A percentile compares a stretch with the other conserved stretches of the same genome.
Evolutionary conservation across 2,888 invertebrate species (phyloP).

Genomic region (Ochropleura leucogaster): DNA sequence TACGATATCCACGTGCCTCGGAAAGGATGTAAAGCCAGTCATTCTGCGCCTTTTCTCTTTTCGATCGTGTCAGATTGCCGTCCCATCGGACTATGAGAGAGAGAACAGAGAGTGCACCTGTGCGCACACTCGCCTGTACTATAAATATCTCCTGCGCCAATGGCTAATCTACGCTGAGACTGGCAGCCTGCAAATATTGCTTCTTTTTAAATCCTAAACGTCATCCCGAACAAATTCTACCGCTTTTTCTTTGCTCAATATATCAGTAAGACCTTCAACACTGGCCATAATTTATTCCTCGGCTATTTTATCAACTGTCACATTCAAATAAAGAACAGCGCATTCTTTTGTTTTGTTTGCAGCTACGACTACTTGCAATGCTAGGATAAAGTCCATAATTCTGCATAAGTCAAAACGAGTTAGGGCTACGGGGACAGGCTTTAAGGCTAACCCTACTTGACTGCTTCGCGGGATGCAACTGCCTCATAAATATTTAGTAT

Average conservation of each 20-base stretch:
- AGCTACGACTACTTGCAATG: neutral
- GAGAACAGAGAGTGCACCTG: too few species aligned
- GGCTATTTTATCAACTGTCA: neutral
- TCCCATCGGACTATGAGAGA: too few species aligned
- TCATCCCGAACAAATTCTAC: neutral
- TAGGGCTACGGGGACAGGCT: constrained; percentile 12
- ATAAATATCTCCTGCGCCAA: too few species aligned
- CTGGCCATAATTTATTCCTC: neutral
- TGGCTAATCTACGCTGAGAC: too few species aligned
- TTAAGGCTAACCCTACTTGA: constrained; percentile 31
- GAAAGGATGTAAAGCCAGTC: too few species aligned
- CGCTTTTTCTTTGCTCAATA: neutral
- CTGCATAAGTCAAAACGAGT: constrained; percentile 31
- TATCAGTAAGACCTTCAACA: neutral
- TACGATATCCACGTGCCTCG: too few species aligned
- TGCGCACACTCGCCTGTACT: too few species aligned
- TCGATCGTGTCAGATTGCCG: too few species aligned
- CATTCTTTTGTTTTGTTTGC: constrained; percentile 9
- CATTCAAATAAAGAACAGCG: neutral
- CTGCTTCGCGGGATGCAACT: constrained; percentile 30
- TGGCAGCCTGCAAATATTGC: too few species aligned
- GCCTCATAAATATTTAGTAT: constrained; percentile 50
- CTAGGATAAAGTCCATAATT: constrained; percentile 6
- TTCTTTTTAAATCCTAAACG: too few species aligned
- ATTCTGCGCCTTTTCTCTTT: too few species aligned